phyloP scores from a whole-genome alignment of 2,888 invertebrate species.

The Metalampra italica region DNA sequence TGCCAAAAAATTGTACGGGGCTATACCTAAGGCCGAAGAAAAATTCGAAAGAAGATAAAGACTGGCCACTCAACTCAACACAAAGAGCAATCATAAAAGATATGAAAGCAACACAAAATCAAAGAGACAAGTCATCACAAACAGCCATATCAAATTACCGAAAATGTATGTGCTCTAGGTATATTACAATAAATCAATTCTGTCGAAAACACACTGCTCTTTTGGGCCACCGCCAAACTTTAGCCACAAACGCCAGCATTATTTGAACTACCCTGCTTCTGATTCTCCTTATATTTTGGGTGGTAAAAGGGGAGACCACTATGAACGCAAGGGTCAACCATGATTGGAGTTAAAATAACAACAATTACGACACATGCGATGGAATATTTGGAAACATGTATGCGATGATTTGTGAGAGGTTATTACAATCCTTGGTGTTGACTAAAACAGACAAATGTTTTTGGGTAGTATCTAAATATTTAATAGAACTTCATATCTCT shows the following conservation, averaged over 20 bases:
- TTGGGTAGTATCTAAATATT: too few species aligned
- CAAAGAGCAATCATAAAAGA: too few species aligned
- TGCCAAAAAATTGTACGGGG: too few species aligned
- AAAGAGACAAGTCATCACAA: neutral
- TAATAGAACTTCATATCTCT: too few species aligned
- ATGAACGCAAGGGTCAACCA: neutral
- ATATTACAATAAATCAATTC: constrained; percentile 35
- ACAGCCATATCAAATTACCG: constrained; percentile 23
- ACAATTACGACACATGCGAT: neutral
- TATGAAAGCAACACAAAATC: too few species aligned
- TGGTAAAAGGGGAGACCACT: too few species aligned
- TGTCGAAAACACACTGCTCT: constrained; percentile 37
- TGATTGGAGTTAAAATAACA: neutral
- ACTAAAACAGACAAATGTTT: too few species aligned
- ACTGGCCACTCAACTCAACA: too few species aligned
- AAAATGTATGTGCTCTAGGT: constrained; percentile 32
- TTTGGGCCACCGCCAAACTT: constrained; percentile 36
- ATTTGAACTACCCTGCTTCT: constrained; percentile 4
- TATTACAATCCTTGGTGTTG: too few species aligned
- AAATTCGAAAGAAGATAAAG: too few species aligned
- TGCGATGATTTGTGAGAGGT: too few species aligned
- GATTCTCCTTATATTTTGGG: neutral
- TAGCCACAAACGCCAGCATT: constrained; percentile 16
- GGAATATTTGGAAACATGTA: neutral
- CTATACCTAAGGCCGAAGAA: too few species aligned